These are phyloP conservation scores for Diplolepis rosae DNA, from an alignment of 2,888 invertebrate species.

Conservation along the genomic window DNA sequence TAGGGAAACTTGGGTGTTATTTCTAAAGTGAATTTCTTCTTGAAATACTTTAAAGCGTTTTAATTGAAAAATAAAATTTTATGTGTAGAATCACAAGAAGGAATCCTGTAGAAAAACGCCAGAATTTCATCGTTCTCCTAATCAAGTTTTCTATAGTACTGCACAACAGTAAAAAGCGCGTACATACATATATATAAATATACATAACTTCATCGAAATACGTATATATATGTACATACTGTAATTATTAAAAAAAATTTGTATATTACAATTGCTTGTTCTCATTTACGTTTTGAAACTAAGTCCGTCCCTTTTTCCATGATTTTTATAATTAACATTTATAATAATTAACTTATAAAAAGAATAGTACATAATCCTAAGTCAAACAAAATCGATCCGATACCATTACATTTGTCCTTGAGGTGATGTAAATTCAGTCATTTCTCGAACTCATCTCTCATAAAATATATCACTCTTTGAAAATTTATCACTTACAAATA, in stretches of 20 bases:
- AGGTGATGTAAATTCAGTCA: conserved; percentile 11
- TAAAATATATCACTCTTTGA: conserved; percentile 6
- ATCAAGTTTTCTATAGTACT: not conserved
- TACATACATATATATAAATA: conserved; percentile 38
- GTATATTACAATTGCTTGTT: conserved; percentile 35
- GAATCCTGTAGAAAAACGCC: not conserved
- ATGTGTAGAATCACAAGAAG: not conserved
- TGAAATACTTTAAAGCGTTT: not conserved
- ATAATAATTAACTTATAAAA: not conserved
- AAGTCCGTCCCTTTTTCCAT: not conserved
- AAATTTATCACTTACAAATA: conserved; percentile 32
- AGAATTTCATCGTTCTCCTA: not conserved
- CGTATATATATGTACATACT: conserved; percentile 44
- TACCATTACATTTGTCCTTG: not conserved
- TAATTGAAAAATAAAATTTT: not conserved
- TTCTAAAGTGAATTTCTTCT: not conserved
- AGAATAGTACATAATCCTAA: not conserved
- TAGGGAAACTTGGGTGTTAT: not conserved
- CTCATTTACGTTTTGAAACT: not conserved
- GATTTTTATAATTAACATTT: not conserved
- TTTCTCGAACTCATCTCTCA: conserved; percentile 14
- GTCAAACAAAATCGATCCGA: not conserved
- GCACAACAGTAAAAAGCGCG: conserved; percentile 40
- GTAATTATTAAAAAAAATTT: conserved; percentile 50
- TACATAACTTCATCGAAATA: conserved; percentile 13